phyloP scores from a whole-genome alignment of 2,888 invertebrate genomes.

The Scotopteryx bipunctaria region DNA sequence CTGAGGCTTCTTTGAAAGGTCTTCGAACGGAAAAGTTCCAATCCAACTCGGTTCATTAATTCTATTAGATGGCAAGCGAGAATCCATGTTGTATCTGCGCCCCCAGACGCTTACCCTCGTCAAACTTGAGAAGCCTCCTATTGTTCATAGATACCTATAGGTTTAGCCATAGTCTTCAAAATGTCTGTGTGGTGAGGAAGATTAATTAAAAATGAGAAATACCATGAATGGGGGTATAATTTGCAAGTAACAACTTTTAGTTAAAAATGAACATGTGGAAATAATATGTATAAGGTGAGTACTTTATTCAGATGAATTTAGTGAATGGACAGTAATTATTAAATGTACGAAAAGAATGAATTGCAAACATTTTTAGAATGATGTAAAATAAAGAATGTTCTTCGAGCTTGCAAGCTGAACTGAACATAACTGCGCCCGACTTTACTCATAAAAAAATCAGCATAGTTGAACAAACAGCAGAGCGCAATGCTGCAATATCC shows the following conservation, averaged over 20 bases:
- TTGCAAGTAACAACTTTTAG: no score
- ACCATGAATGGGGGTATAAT: background rate
- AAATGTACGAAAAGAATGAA: background rate
- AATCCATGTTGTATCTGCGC: slow-evolving; percentile 32
- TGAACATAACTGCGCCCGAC: slow-evolving; percentile 28
- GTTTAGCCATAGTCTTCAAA: background rate
- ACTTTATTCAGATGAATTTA: no score
- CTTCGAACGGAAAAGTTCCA: slow-evolving; percentile 32
- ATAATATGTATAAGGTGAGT: no score
- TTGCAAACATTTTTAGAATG: background rate
- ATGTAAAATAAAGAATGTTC: slow-evolving; percentile 21
- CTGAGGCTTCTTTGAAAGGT: slow-evolving; percentile 19
- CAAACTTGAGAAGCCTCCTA: slow-evolving; percentile 44
- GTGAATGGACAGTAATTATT: no score
- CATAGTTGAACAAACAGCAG: slow-evolving; percentile 50
- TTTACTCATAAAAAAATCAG: slow-evolving; percentile 61
- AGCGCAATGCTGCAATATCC: slow-evolving; percentile 49
- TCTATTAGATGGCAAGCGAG: slow-evolving; percentile 40
- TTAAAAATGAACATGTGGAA: no score
- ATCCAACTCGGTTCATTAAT: slow-evolving; percentile 46
- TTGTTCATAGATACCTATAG: slow-evolving; percentile 27
- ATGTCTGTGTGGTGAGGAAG: slow-evolving; percentile 1
- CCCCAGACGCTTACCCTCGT: slow-evolving; percentile 47
- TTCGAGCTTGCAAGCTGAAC: slow-evolving; percentile 33
- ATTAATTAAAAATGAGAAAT: background rate